Evolutionary conservation across 30 jellyfish, hydroid and myxozoan genomes (phyloP), one percentile per base, ranked within the genome.

Genomic region (Cassiopea andromeda): DNA sequence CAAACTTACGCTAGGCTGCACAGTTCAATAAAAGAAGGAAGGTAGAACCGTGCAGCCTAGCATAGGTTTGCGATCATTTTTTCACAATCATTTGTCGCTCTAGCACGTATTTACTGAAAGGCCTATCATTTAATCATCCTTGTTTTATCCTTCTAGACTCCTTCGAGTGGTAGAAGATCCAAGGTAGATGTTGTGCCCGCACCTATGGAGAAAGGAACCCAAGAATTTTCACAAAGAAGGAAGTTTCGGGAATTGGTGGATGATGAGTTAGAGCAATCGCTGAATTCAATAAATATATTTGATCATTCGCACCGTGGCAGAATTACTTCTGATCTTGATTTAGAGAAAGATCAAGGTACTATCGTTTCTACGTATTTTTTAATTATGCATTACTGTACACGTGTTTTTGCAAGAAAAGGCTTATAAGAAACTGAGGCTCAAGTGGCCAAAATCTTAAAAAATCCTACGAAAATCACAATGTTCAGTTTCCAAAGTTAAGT

Each of bases 261-360:
- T 75, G 80, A 45, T 1, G 93, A 91, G 15, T 74, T 95, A 10
- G 99, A 95, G 58, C 92, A 91, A 73, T 95, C 97, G 5, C 71
- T 95, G 48, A 88, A 84, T 49, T 95, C 98, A 27, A 95, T 95
- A 43, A 93, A 91, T 88, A 92, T 87, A 57, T 95, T 95, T 81
- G 94, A 95, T 45, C 90, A 85, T 67, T 85, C 90, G 10, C 98
- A 95, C 60, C 90, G 67, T 69, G 99, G 99, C 43, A 83, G 99
- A 48, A 81, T 95, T n/a, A 84, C 98, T 15, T 75, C 92, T 1
- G 83, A 91, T 71, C 73, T 91, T 57, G 97, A 89, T 80, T 80
- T 89, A 1, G 90, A 75, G 15, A 38, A 78, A 60, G 96, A 88
- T 18, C 93, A 91, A 45, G 95, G 78, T 64, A 64, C 2, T 0